Base-by-base conservation (phyloP, 2,797 vertebrate species). In the Heliangelus exortis region DNA sequence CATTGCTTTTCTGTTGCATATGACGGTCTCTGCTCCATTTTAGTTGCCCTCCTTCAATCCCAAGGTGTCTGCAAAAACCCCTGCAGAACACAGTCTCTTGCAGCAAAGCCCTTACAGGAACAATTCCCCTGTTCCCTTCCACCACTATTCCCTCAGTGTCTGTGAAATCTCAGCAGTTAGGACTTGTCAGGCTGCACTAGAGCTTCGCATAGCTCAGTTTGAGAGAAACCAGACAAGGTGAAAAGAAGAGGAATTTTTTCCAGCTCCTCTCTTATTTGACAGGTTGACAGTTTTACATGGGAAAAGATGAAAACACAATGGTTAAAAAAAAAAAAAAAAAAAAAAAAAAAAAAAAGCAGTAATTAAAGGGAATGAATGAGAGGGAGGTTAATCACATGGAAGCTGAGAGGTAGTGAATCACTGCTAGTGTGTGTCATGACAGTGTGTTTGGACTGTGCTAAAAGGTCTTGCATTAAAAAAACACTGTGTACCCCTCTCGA, bases 131-230 rank as follows among this genome's bases (percentile, higher is more conserved):
- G 2, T 73, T 78, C 87, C 73, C 78, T 93, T 82, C 79, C 61
- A 86, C 71, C 67, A 71, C 51, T 47, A 83, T 95, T 93, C 48
- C 73, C 89, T 76, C 87, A 92, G 93, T 28, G 54, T 88, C 97
- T 98, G 97, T 84, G 96, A 95, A 97, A 97, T 97, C 96, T 98
- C 97, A 97, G 84, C 84, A 88, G 92, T 89, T 92, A 91, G 65
- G 84, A 97, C 88, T 93, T 97, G 97, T 97, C 97, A 97, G 93
- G 92, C 96, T 96, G 89, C 94, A 92, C 67, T 91, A 93, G 54
- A 86, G 51, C 87, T 94, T 59, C 84, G 82, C 95, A 86, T 72
- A 93, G 87, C 75, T 95, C 54, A 14, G 57, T 69, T 91, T 97
- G 97, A 97, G 97, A 89, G 69, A 94, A 96, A 90, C 95, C 97